Base-by-base conservation (phyloP, 2,113 vertebrate genomes). In the Nerophis ophidion region DNA sequence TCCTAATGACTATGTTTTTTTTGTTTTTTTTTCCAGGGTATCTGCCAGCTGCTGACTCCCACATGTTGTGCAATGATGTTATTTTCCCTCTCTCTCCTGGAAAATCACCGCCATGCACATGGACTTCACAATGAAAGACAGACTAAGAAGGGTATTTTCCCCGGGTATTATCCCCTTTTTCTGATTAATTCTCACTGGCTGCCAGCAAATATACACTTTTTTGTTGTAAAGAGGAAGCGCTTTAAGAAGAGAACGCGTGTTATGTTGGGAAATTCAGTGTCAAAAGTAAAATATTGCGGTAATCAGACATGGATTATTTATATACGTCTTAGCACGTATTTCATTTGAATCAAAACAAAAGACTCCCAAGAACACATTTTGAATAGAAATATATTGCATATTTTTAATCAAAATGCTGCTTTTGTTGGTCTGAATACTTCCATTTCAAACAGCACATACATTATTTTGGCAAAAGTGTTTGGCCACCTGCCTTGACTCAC, bases 171-270 rank as follows among this genome's bases (percentile, higher is more conserved):
- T 26, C 57, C 19, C 62, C 35, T 54, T 61, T 61, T 60, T 33
- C n/a, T 54, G 60, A 65, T 74, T 65, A 34, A 68, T 61, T 59
- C 56, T 3, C 4, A 60, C 54, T 68, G 40, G 47, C 0, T 19
- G 58, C 62, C 62, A 53, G 44, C 53, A 59, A 12, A 34, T 67
- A 57, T 15, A 56, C 61, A 48, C 49, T 7, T 14, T 16, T 62
- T 15, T 54, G 7, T 16, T 36, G 9, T n/a, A 38, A 54, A 35
- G 13, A 35, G 26, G 38, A 53, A 53, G 51, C 51, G 4, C 34
- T 53, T 53, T 53, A 35, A 36, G 51, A 36, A 35, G 8, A 35
- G 13, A 53, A 36, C 7, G 51, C 34, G 8, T n/a, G 8, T 34
- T 35, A 7, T 19, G 7, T n/a, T 53, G 14, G 5, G 13, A 8